Percentiles rank a stretch among this genome's conserved stretches.
Evolutionary conservation across 2,113 vertebrate species (phyloP).

Genomic region (Donacobius atricapilla): DNA sequence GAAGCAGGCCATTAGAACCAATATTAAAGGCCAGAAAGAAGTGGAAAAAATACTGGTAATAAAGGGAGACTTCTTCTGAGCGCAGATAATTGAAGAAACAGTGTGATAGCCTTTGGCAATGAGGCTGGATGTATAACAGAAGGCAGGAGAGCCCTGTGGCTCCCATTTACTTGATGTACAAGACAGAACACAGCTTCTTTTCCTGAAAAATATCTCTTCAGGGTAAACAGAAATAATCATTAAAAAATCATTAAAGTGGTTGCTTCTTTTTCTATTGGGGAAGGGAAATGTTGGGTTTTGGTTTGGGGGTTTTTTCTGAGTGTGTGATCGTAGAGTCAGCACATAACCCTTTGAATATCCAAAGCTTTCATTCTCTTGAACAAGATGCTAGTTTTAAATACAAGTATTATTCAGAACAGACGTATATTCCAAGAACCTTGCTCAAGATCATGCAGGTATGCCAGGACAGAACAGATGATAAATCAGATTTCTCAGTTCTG

Average conservation of each 20-base stretch:
- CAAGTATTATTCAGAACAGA: background rate
- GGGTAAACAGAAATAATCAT: background rate
- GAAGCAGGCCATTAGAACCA: background rate
- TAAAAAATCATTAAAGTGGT: background rate
- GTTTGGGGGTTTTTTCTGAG: background rate
- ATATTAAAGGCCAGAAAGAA: background rate
- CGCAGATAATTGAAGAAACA: constrained; percentile 17
- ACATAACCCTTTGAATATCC: background rate
- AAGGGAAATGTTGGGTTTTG: background rate
- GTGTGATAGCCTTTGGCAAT: background rate
- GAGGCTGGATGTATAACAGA: background rate
- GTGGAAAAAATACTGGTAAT: background rate
- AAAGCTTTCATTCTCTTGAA: background rate
- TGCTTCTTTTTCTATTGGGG: background rate
- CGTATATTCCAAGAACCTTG: background rate
- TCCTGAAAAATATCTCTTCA: background rate
- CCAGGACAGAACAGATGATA: background rate
- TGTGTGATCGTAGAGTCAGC: background rate
- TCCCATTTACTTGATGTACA: background rate
- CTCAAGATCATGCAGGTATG: background rate
- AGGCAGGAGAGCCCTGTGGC: background rate
- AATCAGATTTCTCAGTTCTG: background rate
- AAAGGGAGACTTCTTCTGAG: background rate
- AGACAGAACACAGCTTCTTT: background rate
- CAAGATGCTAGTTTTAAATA: background rate